Conservation (phyloP, 2,888 invertebrate genomes). For the Cinara cedri region DNA sequence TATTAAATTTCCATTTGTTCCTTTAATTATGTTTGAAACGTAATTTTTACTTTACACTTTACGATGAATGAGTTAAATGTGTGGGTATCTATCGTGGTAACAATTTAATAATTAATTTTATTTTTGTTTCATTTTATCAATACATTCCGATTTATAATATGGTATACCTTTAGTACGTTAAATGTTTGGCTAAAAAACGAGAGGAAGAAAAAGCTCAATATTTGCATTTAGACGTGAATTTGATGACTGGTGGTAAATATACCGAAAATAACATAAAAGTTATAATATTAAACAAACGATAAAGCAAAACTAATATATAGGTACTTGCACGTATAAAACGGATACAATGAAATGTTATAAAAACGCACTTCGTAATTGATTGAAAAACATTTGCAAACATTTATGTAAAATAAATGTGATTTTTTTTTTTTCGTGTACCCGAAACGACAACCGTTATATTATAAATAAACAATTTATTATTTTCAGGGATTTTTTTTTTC, state of each 20-base stretch:
- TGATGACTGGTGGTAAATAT: background rate
- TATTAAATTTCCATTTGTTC: too few species aligned
- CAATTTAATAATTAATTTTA: too few species aligned
- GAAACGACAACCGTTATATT: background rate
- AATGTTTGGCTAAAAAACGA: background rate
- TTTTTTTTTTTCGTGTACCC: background rate
- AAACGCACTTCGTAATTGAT: slow-evolving; percentile 3
- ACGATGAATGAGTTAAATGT: too few species aligned
- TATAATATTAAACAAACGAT: slow-evolving; percentile 16
- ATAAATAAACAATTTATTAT: background rate
- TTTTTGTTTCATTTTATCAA: too few species aligned
- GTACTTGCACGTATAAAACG: slow-evolving; percentile 16
- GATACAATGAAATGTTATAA: slow-evolving; percentile 16
- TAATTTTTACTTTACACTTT: too few species aligned
- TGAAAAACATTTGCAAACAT: background rate
- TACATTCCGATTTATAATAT: too few species aligned
- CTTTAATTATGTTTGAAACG: too few species aligned
- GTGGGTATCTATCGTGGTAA: too few species aligned
- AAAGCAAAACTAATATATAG: background rate
- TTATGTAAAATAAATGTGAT: slow-evolving; percentile 47
- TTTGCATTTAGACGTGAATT: background rate
- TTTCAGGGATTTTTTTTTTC: background rate
- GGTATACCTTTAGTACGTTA: too few species aligned
- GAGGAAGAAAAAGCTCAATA: background rate
- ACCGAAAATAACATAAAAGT: slow-evolving; percentile 21